A percentile compares a stretch with the other conserved stretches of the same genome.
Conservation (phyloP, 1,140 invertebrate genomes). For the Cydia fagiglandana region DNA sequence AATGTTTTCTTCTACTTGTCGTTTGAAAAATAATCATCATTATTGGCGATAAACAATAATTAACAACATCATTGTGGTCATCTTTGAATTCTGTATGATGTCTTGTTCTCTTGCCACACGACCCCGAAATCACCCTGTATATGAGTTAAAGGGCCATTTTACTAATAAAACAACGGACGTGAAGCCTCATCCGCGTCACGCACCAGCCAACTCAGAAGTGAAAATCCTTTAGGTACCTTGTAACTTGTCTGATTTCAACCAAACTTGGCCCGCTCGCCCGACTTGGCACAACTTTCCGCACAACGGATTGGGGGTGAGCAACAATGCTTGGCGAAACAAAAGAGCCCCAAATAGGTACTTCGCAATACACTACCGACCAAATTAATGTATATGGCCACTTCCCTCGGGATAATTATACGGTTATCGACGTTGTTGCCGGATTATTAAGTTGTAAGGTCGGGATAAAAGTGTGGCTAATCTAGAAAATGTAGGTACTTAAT, state of each 20-base stretch:
- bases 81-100: no score
- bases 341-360: constrained; percentile 52
- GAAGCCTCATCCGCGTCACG: constrained; percentile 63
- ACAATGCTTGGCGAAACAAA: constrained; percentile 67
- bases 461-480: constrained; percentile 27
- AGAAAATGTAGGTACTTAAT: neutral
- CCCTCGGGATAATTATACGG: constrained; percentile 27
- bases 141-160: no score
- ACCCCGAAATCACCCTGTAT: no score
- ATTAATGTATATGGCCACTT: constrained; percentile 36
- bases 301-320: constrained; percentile 52
- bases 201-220: constrained; percentile 58
- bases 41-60: no score
- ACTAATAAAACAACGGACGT: constrained; percentile 58
- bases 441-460: constrained; percentile 29
- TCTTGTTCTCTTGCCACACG: no score
- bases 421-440: constrained; percentile 30
- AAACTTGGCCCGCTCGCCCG: constrained; percentile 63
- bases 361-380: constrained; percentile 42
- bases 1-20: no score
- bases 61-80: no score
- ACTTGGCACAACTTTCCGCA: constrained; percentile 58
- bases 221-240: constrained; percentile 64
- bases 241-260: constrained; percentile 64
- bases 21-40: no score